A percentile compares a stretch with the other conserved stretches of the same genome.
Evolutionary conservation across 1,140 invertebrate genomes (phyloP).

Genomic region (Saccostrea glomerata): DNA sequence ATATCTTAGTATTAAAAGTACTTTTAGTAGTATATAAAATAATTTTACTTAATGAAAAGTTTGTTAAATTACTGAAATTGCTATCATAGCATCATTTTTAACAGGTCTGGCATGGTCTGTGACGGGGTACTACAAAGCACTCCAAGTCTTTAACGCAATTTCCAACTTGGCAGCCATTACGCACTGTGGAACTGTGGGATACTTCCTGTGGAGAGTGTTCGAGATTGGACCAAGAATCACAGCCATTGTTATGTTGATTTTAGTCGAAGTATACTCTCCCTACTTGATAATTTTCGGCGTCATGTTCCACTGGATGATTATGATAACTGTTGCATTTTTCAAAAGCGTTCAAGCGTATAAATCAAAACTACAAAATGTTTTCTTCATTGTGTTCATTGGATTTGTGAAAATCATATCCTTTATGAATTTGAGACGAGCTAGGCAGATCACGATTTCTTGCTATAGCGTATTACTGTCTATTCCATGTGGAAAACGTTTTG

Average conservation of each 20-base stretch:
- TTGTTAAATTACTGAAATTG: background rate
- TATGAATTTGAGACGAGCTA: background rate
- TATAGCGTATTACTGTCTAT: slow-evolving; percentile 4
- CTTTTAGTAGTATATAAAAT: too few species aligned
- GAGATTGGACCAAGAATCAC: background rate
- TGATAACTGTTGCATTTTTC: slow-evolving; percentile 78
- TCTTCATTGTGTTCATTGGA: slow-evolving; percentile 5
- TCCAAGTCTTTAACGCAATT: background rate
- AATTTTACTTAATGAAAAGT: background rate
- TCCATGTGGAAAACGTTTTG: slow-evolving; percentile 16
- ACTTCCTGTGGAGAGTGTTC: background rate
- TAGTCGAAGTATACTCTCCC: slow-evolving; percentile 67
- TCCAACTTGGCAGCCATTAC: too few species aligned
- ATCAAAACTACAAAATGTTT: slow-evolving; percentile 74
- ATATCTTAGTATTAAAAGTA: too few species aligned
- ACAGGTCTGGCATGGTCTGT: background rate
- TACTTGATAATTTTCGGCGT: slow-evolving; percentile 68
- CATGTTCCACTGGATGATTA: slow-evolving; percentile 17
- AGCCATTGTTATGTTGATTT: background rate
- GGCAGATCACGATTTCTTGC: slow-evolving; percentile 14
- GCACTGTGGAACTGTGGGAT: background rate
- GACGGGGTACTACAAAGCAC: background rate
- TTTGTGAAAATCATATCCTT: slow-evolving; percentile 34
- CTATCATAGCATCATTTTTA: background rate
- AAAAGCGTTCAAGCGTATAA: slow-evolving; percentile 81